A percentile compares a stretch with the other conserved stretches of the same genome.
phyloP scores from a whole-genome alignment of 2,888 invertebrate species.

The Malthinus flaveolus region DNA sequence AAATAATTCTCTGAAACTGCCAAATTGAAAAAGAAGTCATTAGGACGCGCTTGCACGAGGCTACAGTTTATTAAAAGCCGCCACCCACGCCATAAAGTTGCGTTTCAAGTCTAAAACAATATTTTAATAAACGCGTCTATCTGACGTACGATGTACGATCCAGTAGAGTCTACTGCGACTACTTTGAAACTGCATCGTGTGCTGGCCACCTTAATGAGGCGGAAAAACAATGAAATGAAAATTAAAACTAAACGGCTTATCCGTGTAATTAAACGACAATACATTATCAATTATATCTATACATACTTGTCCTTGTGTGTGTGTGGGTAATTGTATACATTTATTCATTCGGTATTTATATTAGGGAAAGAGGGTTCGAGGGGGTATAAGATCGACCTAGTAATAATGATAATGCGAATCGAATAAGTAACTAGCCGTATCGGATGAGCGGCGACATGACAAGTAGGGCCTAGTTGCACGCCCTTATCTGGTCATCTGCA shows the following conservation, averaged over 20 bases:
- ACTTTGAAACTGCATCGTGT: no score
- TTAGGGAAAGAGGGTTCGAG: constrained; percentile 8
- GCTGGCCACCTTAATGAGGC: no score
- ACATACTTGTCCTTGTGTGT: background rate
- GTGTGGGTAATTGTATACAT: constrained; percentile 2
- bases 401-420: constrained; percentile 39
- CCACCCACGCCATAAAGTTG: no score
- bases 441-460: constrained; percentile 41
- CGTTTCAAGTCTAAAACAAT: no score
- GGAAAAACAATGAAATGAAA: background rate
- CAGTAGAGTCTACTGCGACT: no score
- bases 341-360: constrained; percentile 15
- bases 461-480: constrained; percentile 27
- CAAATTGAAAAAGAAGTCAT: no score
- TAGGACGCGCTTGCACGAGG: no score
- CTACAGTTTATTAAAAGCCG: no score
- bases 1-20: no score
- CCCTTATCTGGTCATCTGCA: constrained; percentile 34
- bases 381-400: constrained; percentile 15
- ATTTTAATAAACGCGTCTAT: no score
- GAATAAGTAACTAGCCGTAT: constrained; percentile 42
- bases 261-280: constrained; percentile 9
- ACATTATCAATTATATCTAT: constrained; percentile 11
- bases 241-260: background rate
- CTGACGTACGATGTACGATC: no score